Percentiles rank a stretch among this genome's conserved stretches.
phyloP scores from a whole-genome alignment of 2,888 invertebrate genomes.

The Colletes collaris region DNA sequence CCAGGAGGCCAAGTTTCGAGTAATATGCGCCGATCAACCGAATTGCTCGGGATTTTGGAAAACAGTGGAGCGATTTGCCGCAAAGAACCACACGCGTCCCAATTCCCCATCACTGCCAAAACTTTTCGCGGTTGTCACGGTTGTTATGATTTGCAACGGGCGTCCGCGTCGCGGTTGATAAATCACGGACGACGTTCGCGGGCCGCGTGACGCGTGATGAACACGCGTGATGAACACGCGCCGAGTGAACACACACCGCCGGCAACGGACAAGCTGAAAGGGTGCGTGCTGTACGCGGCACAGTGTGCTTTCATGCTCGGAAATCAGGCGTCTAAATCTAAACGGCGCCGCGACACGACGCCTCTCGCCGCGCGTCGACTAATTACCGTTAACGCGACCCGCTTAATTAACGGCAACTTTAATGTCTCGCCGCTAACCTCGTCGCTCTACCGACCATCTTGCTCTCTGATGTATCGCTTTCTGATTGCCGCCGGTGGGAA shows the following conservation, averaged over 20 bases:
- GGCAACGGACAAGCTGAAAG: conserved; percentile 58
- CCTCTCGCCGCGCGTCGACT: conserved; percentile 71
- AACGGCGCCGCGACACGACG: conserved; percentile 76
- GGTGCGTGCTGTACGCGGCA: conserved; percentile 60
- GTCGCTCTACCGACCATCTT: background rate
- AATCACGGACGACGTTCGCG: conserved; percentile 51
- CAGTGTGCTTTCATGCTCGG: conserved; percentile 75
- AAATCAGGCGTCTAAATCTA: conserved; percentile 80
- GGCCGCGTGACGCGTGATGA: conserved; percentile 52
- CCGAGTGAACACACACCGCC: background rate
- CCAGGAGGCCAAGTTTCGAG: no score
- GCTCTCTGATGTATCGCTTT: conserved; percentile 24
- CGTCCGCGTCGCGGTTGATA: conserved; percentile 51
- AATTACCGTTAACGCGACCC: conserved; percentile 79
- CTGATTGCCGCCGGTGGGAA: conserved; percentile 18
- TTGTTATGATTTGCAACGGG: conserved; percentile 51
- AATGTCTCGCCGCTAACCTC: conserved; percentile 55
- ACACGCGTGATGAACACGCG: conserved; percentile 41
- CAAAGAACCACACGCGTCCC: conserved; percentile 16
- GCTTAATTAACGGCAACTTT: conserved; percentile 77
- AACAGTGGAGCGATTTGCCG: conserved; percentile 7
- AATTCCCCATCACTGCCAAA: background rate
- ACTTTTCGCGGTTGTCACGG: conserved; percentile 57
- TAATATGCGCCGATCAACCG: no score
- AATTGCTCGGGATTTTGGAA: background rate